Conservation (phyloP, 2,113 vertebrate genomes). For the Indicator indicator region DNA sequence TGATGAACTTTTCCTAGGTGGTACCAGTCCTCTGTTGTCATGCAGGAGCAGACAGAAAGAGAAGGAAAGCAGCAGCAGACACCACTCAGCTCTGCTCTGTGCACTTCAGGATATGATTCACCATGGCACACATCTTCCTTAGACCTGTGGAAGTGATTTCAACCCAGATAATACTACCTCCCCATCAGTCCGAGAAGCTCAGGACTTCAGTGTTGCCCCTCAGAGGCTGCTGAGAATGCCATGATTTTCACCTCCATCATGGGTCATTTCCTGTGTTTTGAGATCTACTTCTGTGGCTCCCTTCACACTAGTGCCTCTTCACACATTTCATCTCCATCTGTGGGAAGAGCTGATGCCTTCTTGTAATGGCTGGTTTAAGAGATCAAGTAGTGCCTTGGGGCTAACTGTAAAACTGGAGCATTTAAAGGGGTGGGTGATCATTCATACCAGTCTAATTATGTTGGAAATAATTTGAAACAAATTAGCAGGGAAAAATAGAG, state of each 20-base stretch:
- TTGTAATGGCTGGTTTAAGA: neutral
- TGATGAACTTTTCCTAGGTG: neutral
- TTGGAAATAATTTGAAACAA: neutral
- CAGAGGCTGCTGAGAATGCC: neutral
- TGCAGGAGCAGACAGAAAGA: neutral
- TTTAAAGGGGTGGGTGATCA: neutral
- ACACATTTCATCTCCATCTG: neutral
- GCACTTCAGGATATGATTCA: neutral
- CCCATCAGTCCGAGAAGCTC: neutral
- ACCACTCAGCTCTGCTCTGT: neutral
- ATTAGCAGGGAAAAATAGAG: neutral
- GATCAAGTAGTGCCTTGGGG: neutral
- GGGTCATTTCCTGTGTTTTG: neutral
- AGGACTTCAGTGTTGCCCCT: neutral
- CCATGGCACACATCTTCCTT: neutral
- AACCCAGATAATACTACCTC: neutral
- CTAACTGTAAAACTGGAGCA: neutral
- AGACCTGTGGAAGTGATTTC: neutral
- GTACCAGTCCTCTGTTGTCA: neutral
- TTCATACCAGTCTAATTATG: neutral
- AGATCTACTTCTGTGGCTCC: neutral
- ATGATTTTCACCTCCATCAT: neutral
- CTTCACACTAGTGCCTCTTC: neutral
- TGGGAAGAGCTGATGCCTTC: neutral
- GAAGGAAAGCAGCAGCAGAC: neutral